These are phyloP conservation scores for Alces alces DNA, from an alignment of 2,113 vertebrate genomes.

Conservation along the genomic window DNA sequence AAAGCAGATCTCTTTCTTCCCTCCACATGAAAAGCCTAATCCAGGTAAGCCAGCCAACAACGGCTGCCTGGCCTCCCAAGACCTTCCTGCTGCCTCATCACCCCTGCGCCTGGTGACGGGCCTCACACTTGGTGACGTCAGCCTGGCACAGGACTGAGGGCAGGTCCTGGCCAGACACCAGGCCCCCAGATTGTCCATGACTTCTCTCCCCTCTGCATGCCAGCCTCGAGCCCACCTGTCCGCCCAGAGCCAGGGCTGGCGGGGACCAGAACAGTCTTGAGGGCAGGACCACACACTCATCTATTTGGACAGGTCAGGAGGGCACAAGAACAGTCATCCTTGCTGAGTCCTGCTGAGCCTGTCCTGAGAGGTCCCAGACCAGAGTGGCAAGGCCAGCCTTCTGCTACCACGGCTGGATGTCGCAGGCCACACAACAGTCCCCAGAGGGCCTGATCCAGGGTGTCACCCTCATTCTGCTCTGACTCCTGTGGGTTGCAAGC, in stretches of 20 bases:
- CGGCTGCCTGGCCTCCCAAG: conserved; percentile 13
- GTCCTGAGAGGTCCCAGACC: not conserved
- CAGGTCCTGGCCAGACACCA: conserved; percentile 30
- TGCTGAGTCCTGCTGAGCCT: not conserved
- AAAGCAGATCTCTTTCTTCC: conserved; percentile 55
- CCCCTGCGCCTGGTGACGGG: not conserved
- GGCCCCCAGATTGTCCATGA: not conserved
- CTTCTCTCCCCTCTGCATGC: not conserved
- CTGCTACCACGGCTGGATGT: not conserved
- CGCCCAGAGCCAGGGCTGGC: not conserved
- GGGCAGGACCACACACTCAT: not conserved
- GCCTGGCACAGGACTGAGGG: not conserved
- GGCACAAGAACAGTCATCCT: not conserved
- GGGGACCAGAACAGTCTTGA: not conserved
- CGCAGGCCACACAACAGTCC: not conserved
- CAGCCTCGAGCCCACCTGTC: not conserved
- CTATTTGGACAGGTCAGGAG: not conserved
- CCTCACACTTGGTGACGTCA: not conserved
- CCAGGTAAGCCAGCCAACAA: conserved; percentile 45
- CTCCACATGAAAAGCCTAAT: conserved; percentile 45
- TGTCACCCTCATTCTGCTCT: not conserved
- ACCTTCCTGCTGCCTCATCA: not conserved
- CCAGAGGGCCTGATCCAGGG: not conserved
- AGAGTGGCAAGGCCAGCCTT: not conserved
- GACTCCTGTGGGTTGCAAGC: not conserved